These are phyloP conservation scores for Reinhardtius hippoglossoides DNA, from an alignment of 2,113 vertebrate species.

Conservation along the genomic window DNA sequence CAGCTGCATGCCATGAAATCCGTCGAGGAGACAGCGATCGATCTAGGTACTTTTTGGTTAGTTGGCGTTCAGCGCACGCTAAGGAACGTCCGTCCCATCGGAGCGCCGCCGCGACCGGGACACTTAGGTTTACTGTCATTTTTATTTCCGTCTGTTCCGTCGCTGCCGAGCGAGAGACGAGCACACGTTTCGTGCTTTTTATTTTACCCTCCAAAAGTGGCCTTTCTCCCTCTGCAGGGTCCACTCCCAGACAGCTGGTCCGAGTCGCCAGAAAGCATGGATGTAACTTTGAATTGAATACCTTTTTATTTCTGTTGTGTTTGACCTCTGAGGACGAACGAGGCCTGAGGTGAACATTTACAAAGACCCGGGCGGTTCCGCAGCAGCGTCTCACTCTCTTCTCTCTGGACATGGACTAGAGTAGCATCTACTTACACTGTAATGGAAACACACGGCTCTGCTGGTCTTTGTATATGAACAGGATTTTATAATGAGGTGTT, in stretches of 20 bases:
- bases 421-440: slow-evolving; percentile 49
- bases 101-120: slow-evolving; percentile 14
- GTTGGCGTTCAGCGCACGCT: background rate
- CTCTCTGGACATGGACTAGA: slow-evolving; percentile 45
- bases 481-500: slow-evolving; percentile 78
- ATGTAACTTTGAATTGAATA: slow-evolving; percentile 7
- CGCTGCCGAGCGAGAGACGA: slow-evolving; percentile 33
- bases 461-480: slow-evolving; percentile 67
- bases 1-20: slow-evolving; percentile 66
- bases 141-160: slow-evolving; percentile 44
- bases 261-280: background rate
- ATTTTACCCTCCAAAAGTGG: slow-evolving; percentile 33
- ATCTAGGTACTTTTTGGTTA: slow-evolving; percentile 53
- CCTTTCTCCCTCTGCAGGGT: slow-evolving; percentile 44
- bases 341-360: slow-evolving; percentile 27
- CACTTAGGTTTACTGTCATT: slow-evolving; percentile 38
- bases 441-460: slow-evolving; percentile 53
- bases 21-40: slow-evolving; percentile 28
- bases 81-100: background rate
- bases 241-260: background rate
- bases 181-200: slow-evolving; percentile 21
- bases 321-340: background rate
- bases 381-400: slow-evolving; percentile 9
- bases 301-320: slow-evolving; percentile 6
- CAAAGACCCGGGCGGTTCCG: slow-evolving; percentile 12